Base-by-base conservation (phyloP, 2,888 invertebrate genomes). In the Scaptomyza parva region DNA sequence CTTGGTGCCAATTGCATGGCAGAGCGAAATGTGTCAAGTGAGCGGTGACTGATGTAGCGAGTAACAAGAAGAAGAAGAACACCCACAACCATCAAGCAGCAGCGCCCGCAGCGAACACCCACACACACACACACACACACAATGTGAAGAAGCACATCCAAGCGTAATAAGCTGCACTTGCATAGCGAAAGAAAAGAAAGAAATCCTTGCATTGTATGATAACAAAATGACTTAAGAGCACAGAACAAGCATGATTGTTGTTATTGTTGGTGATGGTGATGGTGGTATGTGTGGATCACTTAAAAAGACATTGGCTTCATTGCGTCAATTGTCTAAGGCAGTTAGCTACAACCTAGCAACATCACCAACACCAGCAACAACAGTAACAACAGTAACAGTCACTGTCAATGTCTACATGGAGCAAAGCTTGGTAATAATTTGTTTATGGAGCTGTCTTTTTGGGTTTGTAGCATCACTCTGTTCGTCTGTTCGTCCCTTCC, bases 1-100 rank as follows among this genome's bases (percentile, higher is more conserved):
- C 66, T 81, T 71, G 72, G 74, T 76, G 79, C 85, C 79, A 80
- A 76, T 82, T 86, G 82, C 68, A 72, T 67, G 70, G 71, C 83
- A 70, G 78, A 37, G 83, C 87, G 76, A 85, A 84, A 89, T 87
- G 89, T 89, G 90, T 88, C 90, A 90, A 89, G 90, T 89, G 89
- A 89, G 89, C 84, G 77, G 84, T 90, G 90, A 89, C 89, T 89
- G 89, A 90, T 90, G 87, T 89, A 80, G 88, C 89, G 83, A 89
- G 84, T 89, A 89, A 89, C 89, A 85, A 89, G 89, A 70, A 66
- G 78, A 85, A 89, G 89, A 70, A 66, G 78, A 66, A 30, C 28
- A 30, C 52, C 65, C 26, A 59, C 26, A 14, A 37, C 12, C 58
- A 28, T 5, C 44, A 28, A 20, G 22, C 40, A 35, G 43, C 45